Evolutionary conservation across 1,140 invertebrate species (phyloP), one percentile per base, ranked within the genome.

Genomic region (Leptinotarsa texana): DNA sequence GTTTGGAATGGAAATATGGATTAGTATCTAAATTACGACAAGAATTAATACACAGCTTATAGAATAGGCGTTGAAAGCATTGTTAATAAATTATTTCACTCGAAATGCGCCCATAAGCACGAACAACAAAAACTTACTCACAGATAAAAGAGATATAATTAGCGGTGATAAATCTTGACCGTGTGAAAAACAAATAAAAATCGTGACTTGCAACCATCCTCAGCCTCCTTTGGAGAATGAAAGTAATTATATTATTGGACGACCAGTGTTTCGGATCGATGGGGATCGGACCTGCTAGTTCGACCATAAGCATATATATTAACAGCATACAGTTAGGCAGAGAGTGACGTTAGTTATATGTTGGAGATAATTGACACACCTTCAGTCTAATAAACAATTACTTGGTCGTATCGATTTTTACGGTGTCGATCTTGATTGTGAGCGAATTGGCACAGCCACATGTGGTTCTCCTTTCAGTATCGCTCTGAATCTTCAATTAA

Each of bases 141-240:
- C 63, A 63, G 48, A 74, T 68, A 74, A 69, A 74, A 47, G 48
- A 74, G 63, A 74, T 74, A 74, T 74, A 74, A 74, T 74, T 74
- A 74, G 68, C 68, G 66, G 73, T 68, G 73, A 74, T 74, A 74
- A 74, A 74, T 74, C 61, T 72, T 33, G 61, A 22, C 13, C 73
- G 73, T 57, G 48, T 74, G 73, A 74, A 74, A 68, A 74, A 73
- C 72, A 74, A 74, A 74, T 74, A 74, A 69, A 69, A 74, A 68
- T 74, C 73, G 73, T 74, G 73, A 74, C 73, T 73, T 73, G 72
- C 72, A 73, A 48, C 33, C 15, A 49, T 48, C 72, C 62, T 13
- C 49, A 48, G 49, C 24, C 49, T 61, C 47, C 57, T 71, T 71
- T 65, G 48, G 51, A 48, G 42, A 24, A 42, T 63, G 61, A 65